phyloP scores from a whole-genome alignment of 2,113 vertebrate species.

The Percina caprodes region DNA sequence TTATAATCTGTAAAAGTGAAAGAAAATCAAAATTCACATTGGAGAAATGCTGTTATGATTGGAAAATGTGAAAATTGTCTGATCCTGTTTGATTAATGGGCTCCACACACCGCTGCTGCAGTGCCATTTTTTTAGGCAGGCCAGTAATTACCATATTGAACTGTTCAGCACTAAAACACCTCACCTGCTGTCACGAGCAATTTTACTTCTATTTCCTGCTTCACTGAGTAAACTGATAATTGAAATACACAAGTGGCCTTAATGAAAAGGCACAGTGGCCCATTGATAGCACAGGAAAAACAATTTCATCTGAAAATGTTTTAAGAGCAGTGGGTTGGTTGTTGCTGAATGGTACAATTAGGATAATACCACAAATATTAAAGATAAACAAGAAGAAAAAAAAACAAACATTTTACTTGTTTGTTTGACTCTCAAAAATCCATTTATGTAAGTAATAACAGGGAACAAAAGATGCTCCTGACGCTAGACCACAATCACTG shows the following conservation, averaged over 20 bases:
- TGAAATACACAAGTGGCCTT: background rate
- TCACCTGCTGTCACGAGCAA: background rate
- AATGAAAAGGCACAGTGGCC: background rate
- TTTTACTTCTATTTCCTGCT: conserved; percentile 23
- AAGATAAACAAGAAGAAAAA: background rate
- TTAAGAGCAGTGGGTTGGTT: background rate
- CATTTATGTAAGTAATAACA: too few relatives aligned
- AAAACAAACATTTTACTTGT: background rate
- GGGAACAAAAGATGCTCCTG: too few relatives aligned
- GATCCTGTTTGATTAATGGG: background rate
- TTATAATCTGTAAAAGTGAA: background rate
- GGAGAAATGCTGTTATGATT: background rate
- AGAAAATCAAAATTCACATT: background rate
- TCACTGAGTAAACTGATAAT: conserved; percentile 7
- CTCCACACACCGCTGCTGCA: background rate
- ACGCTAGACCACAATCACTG: too few relatives aligned
- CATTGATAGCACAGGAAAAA: background rate
- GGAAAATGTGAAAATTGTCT: background rate
- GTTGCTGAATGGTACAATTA: background rate
- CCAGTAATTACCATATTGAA: conserved; percentile 1
- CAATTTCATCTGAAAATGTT: background rate
- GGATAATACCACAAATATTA: background rate
- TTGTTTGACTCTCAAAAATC: too few relatives aligned
- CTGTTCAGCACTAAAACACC: background rate
- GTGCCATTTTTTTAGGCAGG: background rate